Base-by-base conservation (phyloP, 2,113 vertebrate genomes). In the Ictidomys tridecemlineatus region DNA sequence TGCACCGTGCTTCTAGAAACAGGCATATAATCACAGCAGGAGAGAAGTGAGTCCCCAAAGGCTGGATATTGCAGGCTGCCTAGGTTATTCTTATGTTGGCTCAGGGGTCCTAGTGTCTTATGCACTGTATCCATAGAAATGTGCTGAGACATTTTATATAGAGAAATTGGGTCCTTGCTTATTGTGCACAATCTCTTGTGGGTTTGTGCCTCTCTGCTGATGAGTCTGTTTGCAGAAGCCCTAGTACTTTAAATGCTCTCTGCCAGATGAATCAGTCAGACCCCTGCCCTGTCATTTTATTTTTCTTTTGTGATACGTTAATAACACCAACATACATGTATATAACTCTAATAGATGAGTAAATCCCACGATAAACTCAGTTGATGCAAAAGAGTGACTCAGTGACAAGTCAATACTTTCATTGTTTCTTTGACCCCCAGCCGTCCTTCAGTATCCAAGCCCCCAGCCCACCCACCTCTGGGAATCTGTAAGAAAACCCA, bases 1-100 rank as follows among this genome's bases (percentile, higher is more conserved):
- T 97, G 95, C 84, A 96, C 76, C 82, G 30, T 18, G 48, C 87
- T 95, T 93, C 77, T 5, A 94, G 97, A 94, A 85, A 89, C 74
- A 89, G 69, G 89, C 92, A n/a, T 2, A 74, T 45, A 32, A 14
- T 91, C 67, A 18, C 20, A n/a, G 94, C 90, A 85, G 96, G 97
- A 90, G 72, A 45, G 63, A 95, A 96, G n/a, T 30, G 76, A 92
- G 93, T 63, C 37, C 53, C 89, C n/a, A 56, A 61, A 92, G 95
- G 48, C 56, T 94, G 92, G 10, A 26, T 74, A 65, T 58, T 93
- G 34, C 88, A 79, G 51, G 89, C 74, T 63, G 87, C 82, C 73
- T 87, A 24, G n/a, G 80, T 72, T 95, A 74, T 76, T 53, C 45
- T 67, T 26, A 39, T 53, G 9, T 51, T 37, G 92, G 87, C 93